These are phyloP conservation scores for Euclidia mi DNA, from an alignment of 2,888 invertebrate genomes.

Conservation along the genomic window DNA sequence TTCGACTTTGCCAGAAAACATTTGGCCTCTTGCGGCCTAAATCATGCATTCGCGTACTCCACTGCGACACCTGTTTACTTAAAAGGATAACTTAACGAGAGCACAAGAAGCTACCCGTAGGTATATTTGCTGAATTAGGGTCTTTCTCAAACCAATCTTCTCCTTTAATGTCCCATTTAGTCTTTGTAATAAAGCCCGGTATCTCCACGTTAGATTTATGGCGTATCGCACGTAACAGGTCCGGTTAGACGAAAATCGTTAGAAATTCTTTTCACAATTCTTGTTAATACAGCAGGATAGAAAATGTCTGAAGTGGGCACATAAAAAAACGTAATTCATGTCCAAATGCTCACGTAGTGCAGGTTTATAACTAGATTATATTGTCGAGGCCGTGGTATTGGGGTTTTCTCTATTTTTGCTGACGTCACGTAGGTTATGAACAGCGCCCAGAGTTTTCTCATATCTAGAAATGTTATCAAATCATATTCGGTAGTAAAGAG, in stretches of 20 bases:
- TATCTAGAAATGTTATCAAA: constrained; percentile 52
- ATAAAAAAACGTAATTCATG: constrained; percentile 53
- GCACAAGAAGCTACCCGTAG: constrained; percentile 13
- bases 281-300: constrained; percentile 48
- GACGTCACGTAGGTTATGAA: constrained; percentile 43
- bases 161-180: constrained; percentile 49
- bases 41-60: constrained; percentile 37
- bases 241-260: constrained; percentile 50
- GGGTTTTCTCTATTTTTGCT: constrained; percentile 41
- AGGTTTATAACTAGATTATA: constrained; percentile 57
- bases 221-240: constrained; percentile 46
- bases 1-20: constrained; percentile 11
- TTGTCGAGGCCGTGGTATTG: constrained; percentile 20
- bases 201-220: constrained; percentile 57
- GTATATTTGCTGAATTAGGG: constrained; percentile 8
- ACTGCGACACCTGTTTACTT: constrained; percentile 37
- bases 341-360: constrained; percentile 48
- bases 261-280: constrained; percentile 57
- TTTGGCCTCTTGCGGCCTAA: constrained; percentile 14
- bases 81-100: constrained; percentile 41
- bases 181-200: constrained; percentile 53
- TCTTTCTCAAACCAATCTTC: constrained; percentile 37
- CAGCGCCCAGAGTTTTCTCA: constrained; percentile 36
- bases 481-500: constrained; percentile 37
- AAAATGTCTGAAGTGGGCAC: constrained; percentile 51